These are phyloP conservation scores for Cryptops parisi DNA, from an alignment of 2,888 invertebrate species.

Conservation along the genomic window DNA sequence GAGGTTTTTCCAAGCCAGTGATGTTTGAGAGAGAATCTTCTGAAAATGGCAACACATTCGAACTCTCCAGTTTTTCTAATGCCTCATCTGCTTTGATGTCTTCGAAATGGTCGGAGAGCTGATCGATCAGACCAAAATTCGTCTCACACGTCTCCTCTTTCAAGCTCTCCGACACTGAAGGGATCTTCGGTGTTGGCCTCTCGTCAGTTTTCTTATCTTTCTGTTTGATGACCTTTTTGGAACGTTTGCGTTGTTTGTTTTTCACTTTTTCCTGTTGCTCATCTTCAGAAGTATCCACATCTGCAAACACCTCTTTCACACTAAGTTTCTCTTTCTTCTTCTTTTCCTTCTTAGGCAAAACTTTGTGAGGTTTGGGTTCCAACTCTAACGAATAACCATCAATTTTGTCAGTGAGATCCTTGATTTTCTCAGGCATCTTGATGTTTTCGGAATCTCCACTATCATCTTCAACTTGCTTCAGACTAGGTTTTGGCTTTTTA, in stretches of 20 bases:
- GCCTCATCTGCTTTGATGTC: slow-evolving; percentile 15
- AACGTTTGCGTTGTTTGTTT: slow-evolving; percentile 16
- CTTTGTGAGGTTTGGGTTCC: slow-evolving; percentile 3
- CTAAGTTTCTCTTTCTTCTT: slow-evolving; percentile 18
- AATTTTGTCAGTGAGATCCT: slow-evolving; percentile 6
- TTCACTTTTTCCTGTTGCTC: slow-evolving; percentile 19
- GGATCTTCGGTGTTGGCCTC: slow-evolving; percentile 11
- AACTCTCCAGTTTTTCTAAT: slow-evolving; percentile 4
- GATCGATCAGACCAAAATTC: neutral
- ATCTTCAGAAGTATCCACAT: slow-evolving; percentile 21
- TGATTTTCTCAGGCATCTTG: slow-evolving; percentile 2
- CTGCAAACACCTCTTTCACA: slow-evolving; percentile 15
- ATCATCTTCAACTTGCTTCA: neutral
- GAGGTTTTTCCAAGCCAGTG: neutral
- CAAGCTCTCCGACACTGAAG: neutral
- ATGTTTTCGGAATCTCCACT: slow-evolving; percentile 9
- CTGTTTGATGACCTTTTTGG: slow-evolving; percentile 14
- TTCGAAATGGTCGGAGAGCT: slow-evolving; percentile 10
- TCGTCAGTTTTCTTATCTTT: slow-evolving; percentile 20
- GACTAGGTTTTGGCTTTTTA: slow-evolving; percentile 1
- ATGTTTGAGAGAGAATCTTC: slow-evolving; percentile 9
- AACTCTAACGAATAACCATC: neutral
- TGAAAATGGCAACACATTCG: slow-evolving; percentile 5
- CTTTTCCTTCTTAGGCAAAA: slow-evolving; percentile 15
- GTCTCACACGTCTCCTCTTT: neutral